phyloP scores from a whole-genome alignment of 2,113 vertebrate species.

The Agelaius phoeniceus region DNA sequence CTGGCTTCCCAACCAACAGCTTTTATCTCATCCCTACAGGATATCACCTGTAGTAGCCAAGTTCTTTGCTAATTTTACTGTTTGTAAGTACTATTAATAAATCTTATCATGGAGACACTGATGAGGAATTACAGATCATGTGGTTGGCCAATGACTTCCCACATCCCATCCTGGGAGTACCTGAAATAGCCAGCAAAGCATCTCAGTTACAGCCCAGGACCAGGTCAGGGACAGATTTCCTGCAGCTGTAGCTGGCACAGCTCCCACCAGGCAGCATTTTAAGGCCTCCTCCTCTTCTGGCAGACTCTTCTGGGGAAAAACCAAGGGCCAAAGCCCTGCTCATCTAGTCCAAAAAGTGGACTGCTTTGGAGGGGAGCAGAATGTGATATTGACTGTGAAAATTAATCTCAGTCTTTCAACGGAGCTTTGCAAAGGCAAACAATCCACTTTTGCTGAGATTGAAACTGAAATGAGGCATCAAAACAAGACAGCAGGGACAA shows the following conservation, averaged over 20 bases:
- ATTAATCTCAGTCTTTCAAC: neutral
- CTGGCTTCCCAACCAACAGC: neutral
- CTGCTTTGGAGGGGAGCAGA: neutral
- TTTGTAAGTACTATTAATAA: neutral
- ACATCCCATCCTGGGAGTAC: neutral
- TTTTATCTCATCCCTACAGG: neutral
- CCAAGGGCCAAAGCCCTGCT: neutral
- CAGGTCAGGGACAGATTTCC: neutral
- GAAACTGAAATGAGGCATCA: neutral
- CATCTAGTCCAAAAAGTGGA: neutral
- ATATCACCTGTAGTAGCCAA: neutral
- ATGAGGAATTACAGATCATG: neutral
- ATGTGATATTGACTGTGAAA: neutral
- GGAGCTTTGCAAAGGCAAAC: neutral
- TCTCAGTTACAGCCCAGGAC: neutral
- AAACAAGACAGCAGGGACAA: neutral
- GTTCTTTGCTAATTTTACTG: neutral
- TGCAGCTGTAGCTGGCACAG: slow-evolving; percentile 22
- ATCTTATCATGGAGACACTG: neutral
- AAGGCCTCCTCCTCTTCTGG: slow-evolving; percentile 3
- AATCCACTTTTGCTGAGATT: neutral
- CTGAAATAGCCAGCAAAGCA: neutral
- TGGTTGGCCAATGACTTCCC: neutral
- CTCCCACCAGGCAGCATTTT: neutral
- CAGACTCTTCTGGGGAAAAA: neutral